Conservation (phyloP, 1,140 invertebrate genomes). For the Neoseiulus cucumeris region DNA sequence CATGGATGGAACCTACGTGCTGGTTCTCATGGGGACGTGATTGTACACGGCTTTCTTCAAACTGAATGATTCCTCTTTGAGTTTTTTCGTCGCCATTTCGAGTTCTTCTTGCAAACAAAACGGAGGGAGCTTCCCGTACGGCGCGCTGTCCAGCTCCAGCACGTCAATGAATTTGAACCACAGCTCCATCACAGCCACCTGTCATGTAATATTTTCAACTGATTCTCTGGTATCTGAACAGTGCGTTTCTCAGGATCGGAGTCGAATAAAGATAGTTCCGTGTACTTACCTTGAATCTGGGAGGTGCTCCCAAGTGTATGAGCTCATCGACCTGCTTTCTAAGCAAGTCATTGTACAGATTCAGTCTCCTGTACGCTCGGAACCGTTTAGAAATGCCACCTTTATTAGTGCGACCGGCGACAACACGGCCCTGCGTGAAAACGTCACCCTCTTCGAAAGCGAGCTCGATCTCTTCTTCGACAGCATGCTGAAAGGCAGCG, state of each 20-base stretch:
- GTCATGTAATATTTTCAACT: neutral
- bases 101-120: neutral
- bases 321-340: neutral
- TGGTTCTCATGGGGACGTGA: neutral
- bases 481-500: neutral
- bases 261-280: neutral
- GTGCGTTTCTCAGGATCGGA: neutral
- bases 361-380: neutral
- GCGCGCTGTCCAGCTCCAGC: neutral
- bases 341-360: neutral
- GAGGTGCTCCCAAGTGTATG: neutral
- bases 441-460: neutral
- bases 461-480: neutral
- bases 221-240: neutral
- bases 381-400: neutral
- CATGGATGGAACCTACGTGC: neutral
- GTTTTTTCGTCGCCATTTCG: neutral
- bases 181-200: constrained; percentile 5
- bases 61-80: neutral
- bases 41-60: neutral
- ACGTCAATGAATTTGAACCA: constrained; percentile 6
- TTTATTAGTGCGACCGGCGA: neutral
- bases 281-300: neutral
- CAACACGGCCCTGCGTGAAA: neutral
- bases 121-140: neutral